Percentiles rank a stretch among this genome's conserved stretches.
Evolutionary conservation across 2,888 invertebrate genomes (phyloP).

Genomic region (Drosophila niveifrons): DNA sequence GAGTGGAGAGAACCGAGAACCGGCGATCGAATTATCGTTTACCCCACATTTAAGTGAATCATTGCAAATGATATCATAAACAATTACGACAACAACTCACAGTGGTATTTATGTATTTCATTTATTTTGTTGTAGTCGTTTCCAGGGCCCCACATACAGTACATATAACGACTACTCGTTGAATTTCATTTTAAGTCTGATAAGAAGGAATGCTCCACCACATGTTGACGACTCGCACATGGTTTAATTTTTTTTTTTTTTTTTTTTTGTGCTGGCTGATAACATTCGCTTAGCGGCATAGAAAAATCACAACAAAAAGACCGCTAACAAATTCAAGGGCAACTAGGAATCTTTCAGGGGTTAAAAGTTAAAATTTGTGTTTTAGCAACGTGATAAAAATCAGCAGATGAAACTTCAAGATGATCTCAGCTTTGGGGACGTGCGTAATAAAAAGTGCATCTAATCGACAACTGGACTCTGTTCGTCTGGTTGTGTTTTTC

Average conservation of each 20-base stretch:
- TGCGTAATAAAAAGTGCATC: background rate
- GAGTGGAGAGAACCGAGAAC: background rate
- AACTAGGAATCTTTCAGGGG: background rate
- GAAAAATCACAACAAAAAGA: slow-evolving; percentile 22
- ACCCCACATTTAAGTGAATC: slow-evolving; percentile 46
- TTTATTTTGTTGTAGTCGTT: slow-evolving; percentile 5
- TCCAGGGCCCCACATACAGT: background rate
- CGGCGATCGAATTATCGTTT: slow-evolving; percentile 37
- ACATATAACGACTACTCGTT: background rate
- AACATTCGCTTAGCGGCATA: slow-evolving; percentile 16
- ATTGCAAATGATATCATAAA: slow-evolving; percentile 71
- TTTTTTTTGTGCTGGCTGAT: slow-evolving; percentile 6
- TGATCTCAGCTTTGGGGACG: slow-evolving; percentile 39
- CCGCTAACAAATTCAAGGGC: slow-evolving; percentile 19
- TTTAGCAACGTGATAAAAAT: slow-evolving; percentile 35
- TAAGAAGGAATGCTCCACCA: slow-evolving; percentile 10
- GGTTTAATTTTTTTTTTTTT: slow-evolving; percentile 3
- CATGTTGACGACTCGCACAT: slow-evolving; percentile 26
- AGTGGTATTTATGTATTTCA: slow-evolving; percentile 5
- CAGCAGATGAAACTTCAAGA: slow-evolving; percentile 12
- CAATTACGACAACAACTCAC: slow-evolving; percentile 57
- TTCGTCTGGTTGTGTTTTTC: slow-evolving; percentile 1
- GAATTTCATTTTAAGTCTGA: slow-evolving; percentile 13
- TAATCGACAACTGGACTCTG: slow-evolving; percentile 6
- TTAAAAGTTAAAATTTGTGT: slow-evolving; percentile 15